These are phyloP conservation scores for Mormyrus iriodes DNA, from an alignment of 2,113 vertebrate species.

Conservation along the genomic window DNA sequence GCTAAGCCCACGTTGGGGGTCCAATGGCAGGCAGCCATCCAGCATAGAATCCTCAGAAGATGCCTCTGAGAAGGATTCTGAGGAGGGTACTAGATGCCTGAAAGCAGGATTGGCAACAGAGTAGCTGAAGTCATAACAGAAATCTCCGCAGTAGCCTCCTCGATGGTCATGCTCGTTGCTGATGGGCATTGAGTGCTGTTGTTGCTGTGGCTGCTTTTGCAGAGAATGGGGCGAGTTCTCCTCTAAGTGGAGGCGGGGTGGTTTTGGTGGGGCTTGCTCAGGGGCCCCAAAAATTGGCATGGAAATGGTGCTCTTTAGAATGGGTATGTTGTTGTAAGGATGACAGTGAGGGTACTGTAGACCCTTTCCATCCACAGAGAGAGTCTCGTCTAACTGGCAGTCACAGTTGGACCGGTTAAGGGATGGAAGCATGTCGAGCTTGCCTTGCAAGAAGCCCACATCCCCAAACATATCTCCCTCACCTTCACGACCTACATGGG, in stretches of 20 bases:
- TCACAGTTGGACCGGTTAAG: constrained; percentile 36
- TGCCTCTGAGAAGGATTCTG: constrained; percentile 58
- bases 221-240: constrained; percentile 36
- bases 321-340: constrained; percentile 37
- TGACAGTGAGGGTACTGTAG: constrained; percentile 42
- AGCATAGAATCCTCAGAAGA: constrained; percentile 67
- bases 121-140: constrained; percentile 51
- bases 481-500: constrained; percentile 65
- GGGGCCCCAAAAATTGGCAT: constrained; percentile 61
- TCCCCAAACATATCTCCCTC: constrained; percentile 73
- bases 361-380: constrained; percentile 4
- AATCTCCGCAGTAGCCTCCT: constrained; percentile 37
- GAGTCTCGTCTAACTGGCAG: constrained; percentile 30
- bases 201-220: constrained; percentile 36
- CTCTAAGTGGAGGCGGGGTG: constrained; percentile 67
- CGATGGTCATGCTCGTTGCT: constrained; percentile 31
- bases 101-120: constrained; percentile 42
- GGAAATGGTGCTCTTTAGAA: constrained; percentile 65
- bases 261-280: constrained; percentile 70
- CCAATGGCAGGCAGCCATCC: constrained; percentile 50
- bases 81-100: constrained; percentile 51
- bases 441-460: constrained; percentile 68
- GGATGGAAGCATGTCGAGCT: constrained; percentile 63
- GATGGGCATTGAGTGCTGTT: constrained; percentile 46
- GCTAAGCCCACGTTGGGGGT: constrained; percentile 50